Evolutionary conservation across 64 coral and sea anemone genomes (phyloP), one percentile per base, ranked within the genome.

Genomic region (Montipora sp.): DNA sequence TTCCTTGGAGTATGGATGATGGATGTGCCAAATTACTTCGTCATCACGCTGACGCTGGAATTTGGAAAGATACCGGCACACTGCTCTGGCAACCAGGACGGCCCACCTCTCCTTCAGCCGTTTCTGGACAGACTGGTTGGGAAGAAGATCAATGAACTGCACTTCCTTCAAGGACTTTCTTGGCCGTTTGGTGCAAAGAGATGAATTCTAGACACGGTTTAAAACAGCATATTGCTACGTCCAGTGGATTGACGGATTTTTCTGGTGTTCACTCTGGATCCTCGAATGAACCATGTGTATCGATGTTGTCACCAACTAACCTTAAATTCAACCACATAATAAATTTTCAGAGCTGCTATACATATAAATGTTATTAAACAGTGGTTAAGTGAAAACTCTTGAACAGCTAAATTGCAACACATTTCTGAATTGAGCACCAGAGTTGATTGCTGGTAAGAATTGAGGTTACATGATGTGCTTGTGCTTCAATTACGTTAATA

Each of bases 271-370:
- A 65, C 27, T 77, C 48, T 92, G 90, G 18, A 92, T 48, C 13
- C 90, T 57, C 0, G 90, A 71, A 78, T 92, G 36, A 5, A 92
- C 70, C 80, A 65, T 48, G 5, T 77, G 23, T n/a, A 47, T 92
- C 90, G 48, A 92, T 84, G 7, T 77, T 92, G 48, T 93, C 91
- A 11, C 80, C 86, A 75, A 94, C 78, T 19, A 76, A 46, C 69
- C 86, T 94, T 3, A 59, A 55, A 12, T 80, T 58, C 36, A 36
- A 36, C 36, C 36, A 36, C 36, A 36, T 36, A 36, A 36, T 36
- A 36, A 36, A 36, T 36, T 36, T 36, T 36, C 36, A 36, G 36
- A 2, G 36, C 36, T 36, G 36, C 36, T 36, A 36, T 36, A 36
- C 36, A 36, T 36, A 36, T 36, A 36, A 36, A 36, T 36, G 36